Conservation (phyloP, 2,797 vertebrate genomes). For the Hypotaenidia philippensis region DNA sequence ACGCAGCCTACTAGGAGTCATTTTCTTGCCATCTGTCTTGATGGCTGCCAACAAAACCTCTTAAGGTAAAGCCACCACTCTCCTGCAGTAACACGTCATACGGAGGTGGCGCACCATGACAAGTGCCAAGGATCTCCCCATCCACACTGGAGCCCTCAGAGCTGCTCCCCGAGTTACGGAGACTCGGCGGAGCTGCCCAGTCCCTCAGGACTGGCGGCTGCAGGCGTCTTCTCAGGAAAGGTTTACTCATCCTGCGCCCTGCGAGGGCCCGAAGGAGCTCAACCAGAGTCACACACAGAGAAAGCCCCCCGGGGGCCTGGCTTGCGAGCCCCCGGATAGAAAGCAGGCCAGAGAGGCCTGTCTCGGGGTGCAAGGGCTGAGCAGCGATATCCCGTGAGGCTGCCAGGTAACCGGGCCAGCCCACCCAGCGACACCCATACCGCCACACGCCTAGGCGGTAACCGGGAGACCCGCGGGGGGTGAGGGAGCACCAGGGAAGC, state of each 20-base stretch:
- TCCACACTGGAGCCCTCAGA: fast-evolving
- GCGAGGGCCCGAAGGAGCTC: neutral
- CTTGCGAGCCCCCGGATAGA: too few relatives aligned
- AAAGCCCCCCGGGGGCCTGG: too few relatives aligned
- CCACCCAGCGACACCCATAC: fast-evolving
- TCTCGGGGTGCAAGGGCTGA: fast-evolving
- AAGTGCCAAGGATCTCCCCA: neutral
- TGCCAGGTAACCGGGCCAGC: fast-evolving
- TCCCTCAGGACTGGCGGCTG: neutral
- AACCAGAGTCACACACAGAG: neutral
- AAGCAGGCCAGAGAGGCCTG: neutral
- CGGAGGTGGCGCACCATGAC: neutral
- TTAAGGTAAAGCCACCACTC: neutral
- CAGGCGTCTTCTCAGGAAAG: too few relatives aligned
- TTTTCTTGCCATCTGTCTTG: fast-evolving
- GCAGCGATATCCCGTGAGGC: too few relatives aligned
- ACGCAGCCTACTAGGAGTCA: fast-evolving
- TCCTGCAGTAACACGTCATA: neutral
- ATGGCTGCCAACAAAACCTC: neutral
- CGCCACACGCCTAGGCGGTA: fast-evolving
- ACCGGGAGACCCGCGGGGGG: fast-evolving
- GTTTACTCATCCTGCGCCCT: neutral
- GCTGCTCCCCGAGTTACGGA: neutral
- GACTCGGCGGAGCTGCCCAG: fast-evolving
- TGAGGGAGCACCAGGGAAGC: fast-evolving